Base-by-base conservation (phyloP, 2,113 vertebrate species). In the Falcunculus frontatus region DNA sequence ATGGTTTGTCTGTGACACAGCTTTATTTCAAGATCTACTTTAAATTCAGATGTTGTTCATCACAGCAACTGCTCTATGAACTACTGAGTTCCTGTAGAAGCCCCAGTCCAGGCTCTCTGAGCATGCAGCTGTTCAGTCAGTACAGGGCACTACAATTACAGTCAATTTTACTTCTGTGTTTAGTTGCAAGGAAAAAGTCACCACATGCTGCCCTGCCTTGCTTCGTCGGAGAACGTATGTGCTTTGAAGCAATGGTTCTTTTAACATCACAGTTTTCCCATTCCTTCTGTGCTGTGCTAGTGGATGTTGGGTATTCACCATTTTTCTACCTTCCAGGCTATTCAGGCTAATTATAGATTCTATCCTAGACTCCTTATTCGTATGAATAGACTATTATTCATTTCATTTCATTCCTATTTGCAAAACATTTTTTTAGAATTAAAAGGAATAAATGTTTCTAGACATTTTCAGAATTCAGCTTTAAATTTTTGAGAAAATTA, bases 151-250 rank as follows among this genome's bases (percentile, higher is more conserved):
- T 55, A 10, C 14, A 86, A 33, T 57, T 56, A 21, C 14, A 57
- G 10, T 5, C 57, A 70, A 7, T 60, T 87, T 84, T 75, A 70
- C 42, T 82, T 63, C 47, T 89, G 21, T 22, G 20, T 60, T 78
- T 72, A 37, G n/a, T 60, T 87, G 32, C 35, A 10, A 11, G 26
- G 32, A 62, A 52, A 39, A 68, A 44, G 8, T 37, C 20, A 9
- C n/a, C 5, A n/a, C 5, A 2, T 53, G 18, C 7, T 46, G 26
- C 10, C 25, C 18, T 89, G 16, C 12, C 42, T 41, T 42, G 27
- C 57, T 81, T 60, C 53, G 13, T 29, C 5, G 5, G 55, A 74
- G 64, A 60, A 59, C 1, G 2, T 20, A 1, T 0, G 1, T 19
- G 6, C 46, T 87, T 88, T 60, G 60, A 85, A 78, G 49, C 35